phyloP scores from a whole-genome alignment of 2,113 vertebrate species.

The Holacanthus passer region DNA sequence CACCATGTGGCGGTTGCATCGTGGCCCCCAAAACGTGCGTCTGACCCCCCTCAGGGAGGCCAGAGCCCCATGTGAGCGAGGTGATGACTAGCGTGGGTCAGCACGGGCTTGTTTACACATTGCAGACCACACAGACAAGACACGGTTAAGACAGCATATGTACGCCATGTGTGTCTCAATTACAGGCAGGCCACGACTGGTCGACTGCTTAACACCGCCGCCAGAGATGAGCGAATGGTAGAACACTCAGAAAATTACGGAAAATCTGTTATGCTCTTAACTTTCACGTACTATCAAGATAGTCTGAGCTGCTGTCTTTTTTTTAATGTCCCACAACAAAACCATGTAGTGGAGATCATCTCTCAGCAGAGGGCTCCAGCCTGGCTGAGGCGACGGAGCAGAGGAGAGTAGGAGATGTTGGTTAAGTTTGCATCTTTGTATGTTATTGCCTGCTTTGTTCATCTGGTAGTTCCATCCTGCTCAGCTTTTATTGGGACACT shows the following conservation, averaged over 20 bases:
- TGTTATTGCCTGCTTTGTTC: slow-evolving; percentile 7
- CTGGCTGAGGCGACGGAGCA: slow-evolving; percentile 31
- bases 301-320: slow-evolving; percentile 7
- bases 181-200: slow-evolving; percentile 59
- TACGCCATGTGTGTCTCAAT: slow-evolving; percentile 80
- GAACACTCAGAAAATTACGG: slow-evolving; percentile 22
- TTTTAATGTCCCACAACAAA: slow-evolving; percentile 29
- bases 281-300: neutral
- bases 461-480: neutral
- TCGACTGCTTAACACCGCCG: slow-evolving; percentile 51
- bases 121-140: slow-evolving; percentile 81
- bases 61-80: slow-evolving; percentile 62
- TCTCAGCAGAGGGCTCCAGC: slow-evolving; percentile 71
- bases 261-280: slow-evolving; percentile 12
- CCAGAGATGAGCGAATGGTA: slow-evolving; percentile 33
- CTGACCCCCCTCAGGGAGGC: slow-evolving; percentile 52
- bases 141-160: slow-evolving; percentile 72
- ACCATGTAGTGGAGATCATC: slow-evolving; percentile 35
- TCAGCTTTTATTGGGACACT: slow-evolving; percentile 19
- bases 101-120: slow-evolving; percentile 78
- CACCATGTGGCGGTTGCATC: slow-evolving; percentile 55
- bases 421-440: slow-evolving; percentile 20
- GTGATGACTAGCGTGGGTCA: slow-evolving; percentile 78
- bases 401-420: slow-evolving; percentile 27
- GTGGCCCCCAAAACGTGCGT: slow-evolving; percentile 22